Base-by-base conservation (phyloP, 2,888 invertebrate genomes). In the Coleophora deauratella region DNA sequence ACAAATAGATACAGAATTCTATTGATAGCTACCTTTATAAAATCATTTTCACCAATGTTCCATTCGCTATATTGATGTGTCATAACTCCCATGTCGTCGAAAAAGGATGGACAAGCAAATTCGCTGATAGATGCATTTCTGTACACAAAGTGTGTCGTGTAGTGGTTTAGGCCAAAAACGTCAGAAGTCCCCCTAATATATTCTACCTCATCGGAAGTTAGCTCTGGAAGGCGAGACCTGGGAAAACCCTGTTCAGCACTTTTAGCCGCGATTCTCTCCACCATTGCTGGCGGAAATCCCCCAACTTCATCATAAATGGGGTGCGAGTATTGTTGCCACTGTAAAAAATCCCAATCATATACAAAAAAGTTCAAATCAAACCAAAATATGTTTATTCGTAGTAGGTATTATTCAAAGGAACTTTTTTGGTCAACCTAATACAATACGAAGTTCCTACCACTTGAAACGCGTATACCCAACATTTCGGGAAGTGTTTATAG, bases 111-210 rank as follows among this genome's bases (percentile, higher is more conserved):
- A 3, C 39, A 11, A 3, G 40, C 43, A 14, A 55, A 54, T 9
- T 54, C 54, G 0, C 27, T 8, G 0, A 46, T 51, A 27, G 64
- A 58, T 37, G 58, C 62, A 39, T 73, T 70, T 52, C 57, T 61
- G 8, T 78, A 82, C 1, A 70, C 73, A 35, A 88, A 54, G 43
- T 59, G 60, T 6, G 88, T 72, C 0, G 89, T 87, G 63, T 93
- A 93, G 47, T 90, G 87, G 54, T 93, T 93, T 6, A 93, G 63
- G 9, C 91, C 92, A 45, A 93, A 87, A 68, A 90, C 92, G 59
- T 94, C 94, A 0, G 88, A 85, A 0, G 63, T 57, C 30, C 84
- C 89, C 9, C 72, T 79, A 11, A 92, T 82, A 38, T 79, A 78
- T 33, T 80, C 67, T 2, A 91, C 80, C 81, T 92, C 91, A 38